Evolutionary conservation across 2,113 vertebrate species (phyloP), one percentile per base, ranked within the genome.

Genomic region (Pygoscelis antarcticus): DNA sequence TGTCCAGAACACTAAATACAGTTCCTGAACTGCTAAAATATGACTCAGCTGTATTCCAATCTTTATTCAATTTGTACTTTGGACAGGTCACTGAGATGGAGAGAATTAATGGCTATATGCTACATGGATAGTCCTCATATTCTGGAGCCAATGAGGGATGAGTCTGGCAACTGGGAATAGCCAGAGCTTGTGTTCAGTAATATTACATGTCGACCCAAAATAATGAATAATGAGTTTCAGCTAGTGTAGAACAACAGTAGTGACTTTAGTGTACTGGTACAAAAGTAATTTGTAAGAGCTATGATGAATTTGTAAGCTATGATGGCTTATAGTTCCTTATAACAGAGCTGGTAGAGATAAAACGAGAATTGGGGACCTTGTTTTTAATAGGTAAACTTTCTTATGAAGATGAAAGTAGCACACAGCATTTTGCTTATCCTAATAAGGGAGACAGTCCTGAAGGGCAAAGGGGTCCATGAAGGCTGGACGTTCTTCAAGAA

Each of bases 61-160:
- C 58, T 93, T 95, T 93, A 69, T 58, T 69, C 54, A 93, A 25
- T 90, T 95, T 90, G 36, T 90, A 74, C 44, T 86, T 86, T 49
- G 36, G 40, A 81, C 71, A 90, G 54, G 54, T 83, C 79, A 80
- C 58, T 54, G 76, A 95, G 74, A 93, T 57, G 36, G 68, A 93
- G 89, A 80, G 79, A 72, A 90, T 76, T 83, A 88, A 83, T 70
- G 20, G 5, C 55, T 86, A 16, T 57, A 80, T 55, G n/a, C 57
- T 93, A 72, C 46, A 55, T 47, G 47, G 36, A 55, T 51, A 68
- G 58, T 86, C 23, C 25, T 89, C 27, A 49, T 88, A 76, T 61
- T 86, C 80, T 61, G 36, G 1, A 93, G 2, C 58, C 62, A 80
- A 7, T 95, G 79, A 83, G 17, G 34, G 44, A 88, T 90, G 49